Base-by-base conservation (phyloP, 2,113 vertebrate species). In the Isurus oxyrinchus region DNA sequence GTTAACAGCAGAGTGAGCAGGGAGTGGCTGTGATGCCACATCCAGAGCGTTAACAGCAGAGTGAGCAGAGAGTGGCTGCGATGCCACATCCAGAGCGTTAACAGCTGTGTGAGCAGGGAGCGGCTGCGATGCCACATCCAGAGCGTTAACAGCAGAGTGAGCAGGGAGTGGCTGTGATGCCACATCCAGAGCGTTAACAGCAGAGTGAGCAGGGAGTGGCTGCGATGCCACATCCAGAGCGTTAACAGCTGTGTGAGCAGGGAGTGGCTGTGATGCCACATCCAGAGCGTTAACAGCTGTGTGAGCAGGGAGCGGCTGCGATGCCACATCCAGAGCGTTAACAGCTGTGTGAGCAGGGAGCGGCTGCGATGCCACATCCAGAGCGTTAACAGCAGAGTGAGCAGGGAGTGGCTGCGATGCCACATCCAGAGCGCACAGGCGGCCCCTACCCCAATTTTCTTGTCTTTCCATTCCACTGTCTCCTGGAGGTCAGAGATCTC, bases 381-480 rank as follows among this genome's bases (percentile, higher is more conserved):
- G 72, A 40, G 13, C 6, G 35, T 93, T 93, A 61, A 40, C 0
- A n/a, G 59, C 90, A 2, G 57, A 93, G 57, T 59, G n/a, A 61
- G 31, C 27, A 91, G 27, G 7, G 31, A 57, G 57, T 16, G 13
- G 59, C 27, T 19, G 57, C 55, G 35, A 35, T n/a, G 57, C 6
- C 90, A 93, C 31, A 49, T 49, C 44, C 1, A 57, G 57, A 13
- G 35, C 2, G 59, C 59, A 23, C 67, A 57, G 0, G 55, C 31
- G 95, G 87, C 66, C 96, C 98, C 98, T 98, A 98, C 98, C 98
- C 98, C 98, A 98, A 98, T 99, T 98, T 99, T 99, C 98, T 98
- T 99, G 97, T 99, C 99, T 97, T 99, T 99, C 99, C 99, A 99
- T 95, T 99, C 99, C 98, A 99, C 98, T 44, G 98, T 99, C 96